Percentiles rank a stretch among this genome's conserved stretches.
These are phyloP conservation scores for Neoniphon sammara DNA, from an alignment of 2,797 vertebrate species.

Conservation along the genomic window DNA sequence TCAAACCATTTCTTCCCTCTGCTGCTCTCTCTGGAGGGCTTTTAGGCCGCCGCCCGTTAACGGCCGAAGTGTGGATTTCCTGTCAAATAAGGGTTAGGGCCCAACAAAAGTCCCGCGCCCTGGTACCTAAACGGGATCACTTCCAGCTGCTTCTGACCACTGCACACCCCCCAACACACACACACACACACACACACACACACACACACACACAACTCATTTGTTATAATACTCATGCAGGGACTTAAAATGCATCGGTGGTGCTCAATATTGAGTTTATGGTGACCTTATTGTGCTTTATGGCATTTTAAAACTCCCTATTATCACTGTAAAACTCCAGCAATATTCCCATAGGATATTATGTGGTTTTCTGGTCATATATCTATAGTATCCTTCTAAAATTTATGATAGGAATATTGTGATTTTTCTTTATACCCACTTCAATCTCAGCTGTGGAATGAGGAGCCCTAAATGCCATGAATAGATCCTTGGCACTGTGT, in stretches of 20 bases:
- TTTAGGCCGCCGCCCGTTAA: slow-evolving; percentile 80
- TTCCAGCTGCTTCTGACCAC: slow-evolving; percentile 80
- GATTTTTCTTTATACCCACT: slow-evolving; percentile 33
- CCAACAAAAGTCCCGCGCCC: slow-evolving; percentile 77
- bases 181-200: slow-evolving; percentile 46
- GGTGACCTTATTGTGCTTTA: slow-evolving; percentile 56
- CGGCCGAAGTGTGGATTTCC: slow-evolving; percentile 85
- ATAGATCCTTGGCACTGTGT: slow-evolving; percentile 42
- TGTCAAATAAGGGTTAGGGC: slow-evolving; percentile 81
- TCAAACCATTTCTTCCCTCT: slow-evolving; percentile 64
- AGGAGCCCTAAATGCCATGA: slow-evolving; percentile 26
- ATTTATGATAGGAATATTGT: slow-evolving; percentile 15
- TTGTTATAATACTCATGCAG: slow-evolving; percentile 50
- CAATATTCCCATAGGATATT: slow-evolving; percentile 47
- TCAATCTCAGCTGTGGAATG: slow-evolving; percentile 41
- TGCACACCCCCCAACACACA: too few relatives aligned
- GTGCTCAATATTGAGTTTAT: slow-evolving; percentile 56
- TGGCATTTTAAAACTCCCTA: slow-evolving; percentile 48
- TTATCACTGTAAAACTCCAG: slow-evolving; percentile 48
- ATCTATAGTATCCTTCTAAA: neutral
- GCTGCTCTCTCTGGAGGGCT: slow-evolving; percentile 78
- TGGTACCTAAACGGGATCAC: slow-evolving; percentile 79
- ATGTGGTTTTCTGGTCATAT: slow-evolving; percentile 8
- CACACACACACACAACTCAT: slow-evolving; percentile 32
- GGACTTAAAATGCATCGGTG: slow-evolving; percentile 51